Evolutionary conservation across 2,113 vertebrate species (phyloP), one percentile per base, ranked within the genome.

Genomic region (Laticauda laticaudata): DNA sequence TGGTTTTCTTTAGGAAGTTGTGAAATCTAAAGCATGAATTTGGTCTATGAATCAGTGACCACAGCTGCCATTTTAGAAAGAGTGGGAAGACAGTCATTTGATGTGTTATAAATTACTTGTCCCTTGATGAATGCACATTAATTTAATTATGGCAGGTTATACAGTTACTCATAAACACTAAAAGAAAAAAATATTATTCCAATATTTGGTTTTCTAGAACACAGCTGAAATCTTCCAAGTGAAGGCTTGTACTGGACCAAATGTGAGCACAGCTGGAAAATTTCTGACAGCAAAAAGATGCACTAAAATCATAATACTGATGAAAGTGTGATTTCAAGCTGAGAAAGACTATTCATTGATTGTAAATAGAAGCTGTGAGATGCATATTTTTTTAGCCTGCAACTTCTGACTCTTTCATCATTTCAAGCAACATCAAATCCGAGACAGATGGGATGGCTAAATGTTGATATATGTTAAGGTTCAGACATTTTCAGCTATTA

Each of bases 371-470:
- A 43, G 12, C 45, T 85, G 86, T 59, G 69, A 86, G 29, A 92
- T 15, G 7, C 54, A 85, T 7, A 39, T 87, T 26, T 91, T 91
- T 26, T n/a, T 57, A 48, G 87, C 9, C 10, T 4, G 34, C 9
- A 24, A 55, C 29, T 57, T 51, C 11, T 59, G 48, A n/a, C 1
- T 45, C 23, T 51, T 26, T 18, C 53, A 12, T 23, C 90, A 43
- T 86, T 64, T 85, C 1, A 21, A 90, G 54, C 21, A 23, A 86
- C 85, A 91, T 51, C 88, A 54, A 21, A 59, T 81, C 69, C 23
- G 18, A 45, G 87, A 91, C 93, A 93, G 90, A 93, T 92, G 93
- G 64, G 55, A 64, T 87, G 86, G 54, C 87, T 92, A 29, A 55
- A 93, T 86, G 54, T 61, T 61, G 45, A 59, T 89, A 86, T 61